A percentile compares a stretch with the other conserved stretches of the same genome.
These are phyloP conservation scores for Thoracochromis brauschi DNA, from an alignment of 2,113 vertebrate species.

Conservation along the genomic window DNA sequence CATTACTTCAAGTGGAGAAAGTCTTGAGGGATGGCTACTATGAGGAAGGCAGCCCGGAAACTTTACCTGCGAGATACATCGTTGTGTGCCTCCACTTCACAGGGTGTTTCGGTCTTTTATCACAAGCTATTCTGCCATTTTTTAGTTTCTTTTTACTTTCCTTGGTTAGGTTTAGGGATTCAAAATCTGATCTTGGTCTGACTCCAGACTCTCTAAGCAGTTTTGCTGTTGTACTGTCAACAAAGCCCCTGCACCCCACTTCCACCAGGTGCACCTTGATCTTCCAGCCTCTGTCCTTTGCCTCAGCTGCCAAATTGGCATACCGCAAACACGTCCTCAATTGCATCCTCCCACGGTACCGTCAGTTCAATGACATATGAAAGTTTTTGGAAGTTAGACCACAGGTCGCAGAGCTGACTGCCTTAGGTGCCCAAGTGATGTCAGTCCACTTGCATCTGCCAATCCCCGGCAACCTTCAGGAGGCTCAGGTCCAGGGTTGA, in stretches of 20 bases:
- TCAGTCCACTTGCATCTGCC: neutral
- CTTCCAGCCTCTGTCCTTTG: neutral
- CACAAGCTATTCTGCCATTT: neutral
- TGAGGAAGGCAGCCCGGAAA: neutral
- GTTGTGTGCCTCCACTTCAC: neutral
- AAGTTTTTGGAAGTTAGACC: neutral
- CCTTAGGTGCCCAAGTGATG: neutral
- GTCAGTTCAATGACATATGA: neutral
- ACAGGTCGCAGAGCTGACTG: neutral
- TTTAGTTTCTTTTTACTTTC: neutral
- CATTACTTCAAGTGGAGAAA: neutral
- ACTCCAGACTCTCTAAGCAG: neutral
- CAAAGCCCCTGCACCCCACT: neutral
- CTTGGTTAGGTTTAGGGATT: neutral
- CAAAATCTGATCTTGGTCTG: neutral
- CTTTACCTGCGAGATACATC: neutral
- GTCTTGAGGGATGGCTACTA: neutral
- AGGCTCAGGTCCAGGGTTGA: neutral
- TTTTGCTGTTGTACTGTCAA: neutral
- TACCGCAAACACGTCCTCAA: neutral
- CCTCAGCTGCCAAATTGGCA: neutral
- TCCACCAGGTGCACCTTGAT: neutral
- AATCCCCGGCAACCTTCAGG: neutral
- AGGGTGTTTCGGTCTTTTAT: neutral
- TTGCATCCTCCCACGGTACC: neutral